phyloP scores from a whole-genome alignment of 2,113 vertebrate species.

The Bagarius yarrelli region DNA sequence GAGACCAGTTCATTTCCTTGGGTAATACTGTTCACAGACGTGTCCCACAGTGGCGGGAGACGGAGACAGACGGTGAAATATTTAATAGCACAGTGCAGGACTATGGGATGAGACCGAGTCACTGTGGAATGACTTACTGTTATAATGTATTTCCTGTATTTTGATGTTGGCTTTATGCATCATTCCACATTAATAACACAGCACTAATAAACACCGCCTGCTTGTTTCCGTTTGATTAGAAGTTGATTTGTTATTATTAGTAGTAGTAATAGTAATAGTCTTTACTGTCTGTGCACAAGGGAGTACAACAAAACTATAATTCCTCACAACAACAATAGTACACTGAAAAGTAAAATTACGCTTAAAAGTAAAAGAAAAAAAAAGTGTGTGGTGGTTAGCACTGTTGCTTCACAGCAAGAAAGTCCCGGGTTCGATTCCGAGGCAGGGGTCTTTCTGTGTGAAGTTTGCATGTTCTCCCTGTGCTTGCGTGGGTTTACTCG shows the following conservation, averaged over 20 bases:
- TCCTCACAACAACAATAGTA: too few species aligned
- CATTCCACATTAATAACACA: neutral
- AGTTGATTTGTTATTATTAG: neutral
- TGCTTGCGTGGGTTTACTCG: too few species aligned
- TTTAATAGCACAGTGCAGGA: constrained; percentile 6
- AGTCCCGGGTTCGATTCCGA: too few species aligned
- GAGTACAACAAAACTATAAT: too few species aligned
- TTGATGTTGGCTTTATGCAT: neutral
- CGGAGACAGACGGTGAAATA: neutral
- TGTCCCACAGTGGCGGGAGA: neutral
- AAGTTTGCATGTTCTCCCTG: too few species aligned
- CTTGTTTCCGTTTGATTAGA: neutral
- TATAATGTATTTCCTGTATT: neutral
- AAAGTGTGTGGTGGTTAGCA: too few species aligned
- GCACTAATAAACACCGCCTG: neutral
- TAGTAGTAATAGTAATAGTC: too few species aligned
- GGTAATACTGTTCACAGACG: constrained; percentile 5
- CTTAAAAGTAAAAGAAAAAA: too few species aligned
- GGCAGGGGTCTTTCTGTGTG: too few species aligned
- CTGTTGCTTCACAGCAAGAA: too few species aligned
- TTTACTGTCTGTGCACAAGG: too few species aligned
- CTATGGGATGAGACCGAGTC: neutral
- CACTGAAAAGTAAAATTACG: too few species aligned
- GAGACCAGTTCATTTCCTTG: neutral
- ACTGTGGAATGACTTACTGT: neutral